Base-by-base conservation (phyloP, 2,113 vertebrate species). In the Corynorhinus townsendii region DNA sequence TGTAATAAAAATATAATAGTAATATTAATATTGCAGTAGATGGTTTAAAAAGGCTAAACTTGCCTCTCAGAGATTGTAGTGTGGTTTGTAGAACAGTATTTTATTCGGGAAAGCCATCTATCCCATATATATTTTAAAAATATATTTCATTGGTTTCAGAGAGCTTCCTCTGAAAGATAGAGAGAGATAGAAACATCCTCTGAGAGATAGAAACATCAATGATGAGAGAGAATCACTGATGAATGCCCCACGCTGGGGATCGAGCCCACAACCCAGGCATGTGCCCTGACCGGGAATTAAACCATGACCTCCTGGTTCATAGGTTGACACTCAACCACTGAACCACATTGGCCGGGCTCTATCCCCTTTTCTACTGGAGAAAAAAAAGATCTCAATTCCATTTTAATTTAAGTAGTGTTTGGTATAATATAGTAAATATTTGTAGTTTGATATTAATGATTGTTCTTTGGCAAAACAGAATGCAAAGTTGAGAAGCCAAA, bases 401-500 rank as follows among this genome's bases (percentile, higher is more conserved):
- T 19, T 69, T 71, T 97, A 49, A 93, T 76, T 93, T 95, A 62
- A 66, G 14, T 33, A 40, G 5, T 88, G 2, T 77, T 95, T 49
- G 20, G 3, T 38, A 10, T 81, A 71, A 62, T 47, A 28, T 38
- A 45, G 10, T 89, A 83, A 81, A 35, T 76, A 24, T 59, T 81
- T 68, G 45, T 28, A 38, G 38, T 93, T 68, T 87, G 76, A 30
- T 72, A 71, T 49, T 73, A 56, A 38, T 49, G 64, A 62, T 52
- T 59, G 16, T 85, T 92, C 47, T 94, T 84, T 76, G 40, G 40
- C 22, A 75, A 80, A 76, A 52, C 80, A 85, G 43, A 92, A 54
- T 73, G 24, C 68, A 86, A 83, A 82, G 26, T 9, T 66, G 91
- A 90, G 86, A 95, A 91, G 49, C 33, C 62, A 93, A n/a, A 71